These are phyloP conservation scores for Betta splendens DNA, from an alignment of 2,797 vertebrate species.

Conservation along the genomic window DNA sequence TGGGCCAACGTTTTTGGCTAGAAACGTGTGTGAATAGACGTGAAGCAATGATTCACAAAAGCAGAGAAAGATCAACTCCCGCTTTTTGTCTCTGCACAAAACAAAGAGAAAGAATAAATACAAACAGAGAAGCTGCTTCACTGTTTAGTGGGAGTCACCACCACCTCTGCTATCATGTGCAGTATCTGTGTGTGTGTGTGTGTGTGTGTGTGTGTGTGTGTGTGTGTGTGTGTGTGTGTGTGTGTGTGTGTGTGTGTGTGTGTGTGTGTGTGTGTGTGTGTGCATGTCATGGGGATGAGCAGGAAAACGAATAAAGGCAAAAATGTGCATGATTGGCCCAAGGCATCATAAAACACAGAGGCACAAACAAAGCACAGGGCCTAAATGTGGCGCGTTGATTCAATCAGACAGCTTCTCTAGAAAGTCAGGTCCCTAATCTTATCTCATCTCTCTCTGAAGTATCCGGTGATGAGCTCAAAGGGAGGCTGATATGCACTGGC, in stretches of 20 bases:
- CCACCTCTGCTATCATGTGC: conserved; percentile 31
- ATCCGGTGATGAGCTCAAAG: conserved; percentile 69
- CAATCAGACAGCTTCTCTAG: conserved; percentile 59
- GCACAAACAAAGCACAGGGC: conserved; percentile 15
- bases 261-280: too few species aligned
- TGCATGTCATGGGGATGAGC: conserved; percentile 43
- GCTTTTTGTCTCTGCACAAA: conserved; percentile 40
- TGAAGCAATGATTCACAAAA: conserved; percentile 19
- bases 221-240: conserved; percentile 1
- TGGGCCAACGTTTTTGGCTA: too few species aligned
- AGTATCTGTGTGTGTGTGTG: background rate
- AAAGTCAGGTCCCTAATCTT: conserved; percentile 70
- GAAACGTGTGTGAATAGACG: too few species aligned
- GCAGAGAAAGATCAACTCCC: conserved; percentile 15
- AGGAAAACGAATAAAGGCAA: conserved; percentile 56
- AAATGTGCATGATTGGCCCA: conserved; percentile 52
- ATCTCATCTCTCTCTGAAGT: conserved; percentile 66
- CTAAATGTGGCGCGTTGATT: conserved; percentile 53
- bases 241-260: too few species aligned
- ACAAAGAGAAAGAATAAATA: conserved; percentile 40
- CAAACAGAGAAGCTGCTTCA: conserved; percentile 43
- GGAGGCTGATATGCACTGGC: conserved; percentile 59
- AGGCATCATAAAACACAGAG: conserved; percentile 20
- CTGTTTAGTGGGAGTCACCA: conserved; percentile 47
- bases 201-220: conserved; percentile 31